These are phyloP conservation scores for Ectemnius continuus DNA, from an alignment of 2,888 invertebrate species.

Conservation along the genomic window DNA sequence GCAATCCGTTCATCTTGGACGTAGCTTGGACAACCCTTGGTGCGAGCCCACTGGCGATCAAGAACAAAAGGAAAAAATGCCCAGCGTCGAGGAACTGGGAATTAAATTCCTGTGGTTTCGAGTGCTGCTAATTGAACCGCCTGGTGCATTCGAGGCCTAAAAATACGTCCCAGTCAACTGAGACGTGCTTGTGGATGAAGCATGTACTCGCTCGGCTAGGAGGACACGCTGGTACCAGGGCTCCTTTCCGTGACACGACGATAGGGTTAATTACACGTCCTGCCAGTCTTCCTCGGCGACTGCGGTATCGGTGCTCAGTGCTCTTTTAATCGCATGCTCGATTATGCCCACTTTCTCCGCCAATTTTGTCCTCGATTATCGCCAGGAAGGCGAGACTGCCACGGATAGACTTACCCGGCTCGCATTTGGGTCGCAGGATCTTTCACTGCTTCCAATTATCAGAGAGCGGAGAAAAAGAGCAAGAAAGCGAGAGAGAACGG, in stretches of 20 bases:
- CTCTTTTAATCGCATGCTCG: slow-evolving; percentile 59
- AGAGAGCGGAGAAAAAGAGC: background rate
- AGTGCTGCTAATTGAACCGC: no score
- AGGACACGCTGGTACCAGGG: background rate
- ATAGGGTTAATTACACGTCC: slow-evolving; percentile 49
- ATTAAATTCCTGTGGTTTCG: no score
- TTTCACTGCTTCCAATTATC: slow-evolving; percentile 7
- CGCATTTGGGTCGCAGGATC: background rate
- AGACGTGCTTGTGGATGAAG: no score
- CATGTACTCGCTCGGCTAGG: background rate
- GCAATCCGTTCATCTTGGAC: background rate
- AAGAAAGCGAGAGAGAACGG: no score
- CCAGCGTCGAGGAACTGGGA: no score
- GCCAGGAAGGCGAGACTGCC: slow-evolving; percentile 24
- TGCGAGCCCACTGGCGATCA: background rate
- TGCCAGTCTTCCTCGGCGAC: slow-evolving; percentile 47
- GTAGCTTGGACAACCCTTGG: background rate
- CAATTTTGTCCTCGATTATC: slow-evolving; percentile 55
- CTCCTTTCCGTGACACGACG: slow-evolving; percentile 3
- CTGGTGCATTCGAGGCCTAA: no score
- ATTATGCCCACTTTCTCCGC: slow-evolving; percentile 58
- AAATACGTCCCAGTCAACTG: no score
- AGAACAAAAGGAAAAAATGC: no score
- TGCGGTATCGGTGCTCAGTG: slow-evolving; percentile 58
- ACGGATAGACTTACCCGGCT: background rate